Conservation (phyloP, 2,888 invertebrate species). For the Thecophora atra region DNA sequence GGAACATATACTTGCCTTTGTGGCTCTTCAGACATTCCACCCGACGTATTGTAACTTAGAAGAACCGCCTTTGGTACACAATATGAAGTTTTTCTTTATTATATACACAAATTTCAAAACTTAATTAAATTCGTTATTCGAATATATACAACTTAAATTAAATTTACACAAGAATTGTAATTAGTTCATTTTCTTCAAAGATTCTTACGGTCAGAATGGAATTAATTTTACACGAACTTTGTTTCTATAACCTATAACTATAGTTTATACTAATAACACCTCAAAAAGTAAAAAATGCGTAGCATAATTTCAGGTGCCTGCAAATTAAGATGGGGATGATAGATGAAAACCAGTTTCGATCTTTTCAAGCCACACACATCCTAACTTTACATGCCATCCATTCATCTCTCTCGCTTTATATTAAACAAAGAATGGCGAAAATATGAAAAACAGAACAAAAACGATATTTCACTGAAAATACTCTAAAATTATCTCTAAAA, state of each 20-base stretch:
- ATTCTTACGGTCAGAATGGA: too few species aligned
- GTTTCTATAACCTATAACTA: too few species aligned
- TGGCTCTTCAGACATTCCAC: too few species aligned
- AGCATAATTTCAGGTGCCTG: constrained; percentile 29
- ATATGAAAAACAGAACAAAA: constrained; percentile 10
- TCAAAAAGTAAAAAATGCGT: neutral
- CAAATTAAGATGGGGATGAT: constrained; percentile 11
- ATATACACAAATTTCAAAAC: neutral
- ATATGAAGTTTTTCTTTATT: neutral
- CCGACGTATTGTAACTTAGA: too few species aligned
- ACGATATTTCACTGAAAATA: neutral
- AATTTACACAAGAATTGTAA: neutral
- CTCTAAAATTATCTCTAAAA: too few species aligned
- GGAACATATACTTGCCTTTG: too few species aligned
- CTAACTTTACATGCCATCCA: constrained; percentile 61
- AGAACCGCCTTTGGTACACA: neutral
- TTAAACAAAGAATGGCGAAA: constrained; percentile 22
- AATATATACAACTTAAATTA: neutral
- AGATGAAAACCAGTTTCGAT: constrained; percentile 29
- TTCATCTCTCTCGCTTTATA: constrained; percentile 58
- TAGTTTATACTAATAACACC: too few species aligned
- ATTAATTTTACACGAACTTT: too few species aligned
- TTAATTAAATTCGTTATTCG: neutral
- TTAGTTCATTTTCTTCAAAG: too few species aligned
- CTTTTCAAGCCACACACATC: constrained; percentile 10